Evolutionary conservation across 2,113 vertebrate species (phyloP).

Genomic region (Chauna torquata): DNA sequence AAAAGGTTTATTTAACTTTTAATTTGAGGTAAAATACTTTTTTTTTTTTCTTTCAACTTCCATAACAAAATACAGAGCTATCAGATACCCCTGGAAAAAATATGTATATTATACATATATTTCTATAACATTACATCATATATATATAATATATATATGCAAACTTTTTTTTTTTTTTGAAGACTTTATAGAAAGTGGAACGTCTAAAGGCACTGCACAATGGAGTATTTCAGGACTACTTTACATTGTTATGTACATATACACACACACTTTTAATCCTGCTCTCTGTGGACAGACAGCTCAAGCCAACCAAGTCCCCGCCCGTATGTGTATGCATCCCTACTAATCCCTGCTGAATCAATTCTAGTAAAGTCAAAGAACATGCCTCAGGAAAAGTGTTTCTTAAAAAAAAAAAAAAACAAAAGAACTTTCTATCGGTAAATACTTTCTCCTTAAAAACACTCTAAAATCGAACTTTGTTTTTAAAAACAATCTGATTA

Average conservation of each 20-base stretch:
- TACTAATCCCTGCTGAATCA: constrained; percentile 63
- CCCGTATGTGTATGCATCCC: constrained; percentile 9
- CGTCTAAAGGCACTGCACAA: constrained; percentile 84
- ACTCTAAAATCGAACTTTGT: constrained; percentile 21
- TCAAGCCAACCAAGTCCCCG: not conserved
- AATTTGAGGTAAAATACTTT: constrained; percentile 83
- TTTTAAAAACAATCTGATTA: constrained; percentile 27
- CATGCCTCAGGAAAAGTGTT: not conserved
- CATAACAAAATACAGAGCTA: constrained; percentile 85
- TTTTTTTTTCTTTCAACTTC: constrained; percentile 75
- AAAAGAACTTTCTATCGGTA: not conserved
- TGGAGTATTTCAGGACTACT: constrained; percentile 57
- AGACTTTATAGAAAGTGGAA: constrained; percentile 80
- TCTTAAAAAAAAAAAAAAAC: not conserved
- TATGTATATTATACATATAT: constrained; percentile 87
- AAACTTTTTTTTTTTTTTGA: constrained; percentile 63
- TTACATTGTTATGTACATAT: constrained; percentile 71
- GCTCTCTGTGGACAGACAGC: constrained; percentile 25
- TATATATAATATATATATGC: constrained; percentile 85
- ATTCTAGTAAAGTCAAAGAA: constrained; percentile 48
- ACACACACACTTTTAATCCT: constrained; percentile 27
- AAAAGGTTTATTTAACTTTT: constrained; percentile 79
- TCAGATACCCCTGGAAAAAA: constrained; percentile 84
- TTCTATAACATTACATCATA: constrained; percentile 85
- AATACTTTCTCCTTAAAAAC: constrained; percentile 20